A percentile compares a stretch with the other conserved stretches of the same genome.
phyloP scores from a whole-genome alignment of 2,113 vertebrate genomes.

The Oncorhynchus masou region DNA sequence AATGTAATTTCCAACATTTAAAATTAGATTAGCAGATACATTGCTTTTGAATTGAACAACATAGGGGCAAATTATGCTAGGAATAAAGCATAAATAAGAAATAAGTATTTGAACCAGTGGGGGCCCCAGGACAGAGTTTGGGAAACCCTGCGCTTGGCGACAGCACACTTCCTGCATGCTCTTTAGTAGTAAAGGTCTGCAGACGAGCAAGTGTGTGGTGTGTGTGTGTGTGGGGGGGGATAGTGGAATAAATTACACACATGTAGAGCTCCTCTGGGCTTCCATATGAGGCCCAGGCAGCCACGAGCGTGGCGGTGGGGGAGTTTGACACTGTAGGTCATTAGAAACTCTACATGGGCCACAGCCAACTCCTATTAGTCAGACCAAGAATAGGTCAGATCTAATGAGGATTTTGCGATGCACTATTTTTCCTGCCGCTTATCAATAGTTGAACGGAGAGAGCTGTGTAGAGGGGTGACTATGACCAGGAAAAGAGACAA shows the following conservation, averaged over 20 bases:
- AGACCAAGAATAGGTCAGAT: conserved; percentile 56
- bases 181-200: not conserved
- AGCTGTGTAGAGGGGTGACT: not conserved
- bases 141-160: not conserved
- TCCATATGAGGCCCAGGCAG: conserved; percentile 22
- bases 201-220: not conserved
- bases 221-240: not conserved
- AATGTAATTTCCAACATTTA: no score
- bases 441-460: conserved; percentile 38
- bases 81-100: no score
- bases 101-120: no score
- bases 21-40: no score
- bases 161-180: not conserved
- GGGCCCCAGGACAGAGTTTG: no score
- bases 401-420: conserved; percentile 54
- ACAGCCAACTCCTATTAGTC: conserved; percentile 51
- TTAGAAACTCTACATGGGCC: conserved; percentile 56
- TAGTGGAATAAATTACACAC: conserved; percentile 16
- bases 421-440: conserved; percentile 33
- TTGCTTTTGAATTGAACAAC: no score
- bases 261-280: conserved; percentile 18
- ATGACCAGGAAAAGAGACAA: conserved; percentile 19
- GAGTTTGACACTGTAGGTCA: conserved; percentile 40
- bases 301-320: conserved; percentile 29
- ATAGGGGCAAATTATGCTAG: no score